phyloP scores from a whole-genome alignment of 2,888 invertebrate species.

The Octonoba sinensis region DNA sequence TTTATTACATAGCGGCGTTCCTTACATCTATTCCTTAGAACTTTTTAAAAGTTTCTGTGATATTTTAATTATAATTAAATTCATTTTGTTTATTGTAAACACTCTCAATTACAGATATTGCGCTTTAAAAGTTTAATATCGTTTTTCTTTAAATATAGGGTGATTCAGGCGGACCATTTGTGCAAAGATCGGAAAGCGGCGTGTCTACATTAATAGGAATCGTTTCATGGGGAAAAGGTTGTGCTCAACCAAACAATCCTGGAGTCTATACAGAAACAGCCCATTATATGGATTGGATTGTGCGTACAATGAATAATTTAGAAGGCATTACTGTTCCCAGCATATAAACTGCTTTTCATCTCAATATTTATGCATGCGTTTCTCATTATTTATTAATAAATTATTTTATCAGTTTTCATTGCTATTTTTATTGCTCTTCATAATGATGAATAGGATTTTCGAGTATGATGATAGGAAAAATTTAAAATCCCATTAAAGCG shows the following conservation, averaged over 20 bases:
- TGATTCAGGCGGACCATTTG: constrained; percentile 62
- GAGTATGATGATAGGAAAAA: no score
- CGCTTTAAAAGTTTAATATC: no score
- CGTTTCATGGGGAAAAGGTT: constrained; percentile 57
- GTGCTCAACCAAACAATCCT: constrained; percentile 51
- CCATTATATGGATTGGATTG: constrained; percentile 52
- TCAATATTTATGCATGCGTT: background rate
- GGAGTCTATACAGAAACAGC: constrained; percentile 57
- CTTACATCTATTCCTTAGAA: no score
- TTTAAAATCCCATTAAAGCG: no score
- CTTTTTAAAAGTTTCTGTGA: no score
- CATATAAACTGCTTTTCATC: background rate
- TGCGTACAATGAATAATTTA: constrained; percentile 29
- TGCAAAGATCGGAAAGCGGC: constrained; percentile 41
- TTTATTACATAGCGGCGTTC: no score
- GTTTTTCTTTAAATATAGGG: constrained; percentile 34
- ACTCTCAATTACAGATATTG: no score
- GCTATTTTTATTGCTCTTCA: background rate
- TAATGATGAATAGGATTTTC: no score
- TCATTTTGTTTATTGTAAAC: no score
- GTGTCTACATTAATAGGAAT: constrained; percentile 44
- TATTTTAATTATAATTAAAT: no score
- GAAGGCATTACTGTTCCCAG: background rate
- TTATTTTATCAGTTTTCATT: background rate
- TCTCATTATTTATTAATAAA: background rate